Evolutionary conservation across 2,888 invertebrate genomes (phyloP).

Genomic region (Spatulosminthurus flaviceps): DNA sequence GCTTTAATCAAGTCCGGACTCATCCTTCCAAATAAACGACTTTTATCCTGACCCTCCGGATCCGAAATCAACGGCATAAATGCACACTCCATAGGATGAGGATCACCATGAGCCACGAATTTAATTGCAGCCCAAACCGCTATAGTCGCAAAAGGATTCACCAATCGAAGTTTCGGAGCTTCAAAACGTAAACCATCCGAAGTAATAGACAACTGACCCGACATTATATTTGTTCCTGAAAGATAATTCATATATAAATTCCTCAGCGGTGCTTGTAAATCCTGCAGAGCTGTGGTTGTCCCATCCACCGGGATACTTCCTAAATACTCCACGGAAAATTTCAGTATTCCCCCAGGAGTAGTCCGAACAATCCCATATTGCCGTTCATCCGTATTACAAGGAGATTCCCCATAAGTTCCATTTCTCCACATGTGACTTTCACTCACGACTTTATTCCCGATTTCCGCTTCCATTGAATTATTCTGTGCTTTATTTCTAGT

Average conservation of each 20-base stretch:
- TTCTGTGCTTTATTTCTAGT: no score
- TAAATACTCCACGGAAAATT: slow-evolving; percentile 76
- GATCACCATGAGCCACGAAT: slow-evolving; percentile 72
- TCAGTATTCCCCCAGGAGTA: slow-evolving; percentile 61
- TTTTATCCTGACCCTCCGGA: slow-evolving; percentile 67
- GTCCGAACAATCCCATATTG: slow-evolving; percentile 51
- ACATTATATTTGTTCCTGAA: slow-evolving; percentile 69
- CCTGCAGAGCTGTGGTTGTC: slow-evolving; percentile 78
- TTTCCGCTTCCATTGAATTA: slow-evolving; percentile 33
- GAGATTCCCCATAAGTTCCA: slow-evolving; percentile 58
- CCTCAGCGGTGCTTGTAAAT: slow-evolving; percentile 81
- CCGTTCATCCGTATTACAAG: slow-evolving; percentile 51
- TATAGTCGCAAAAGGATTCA: slow-evolving; percentile 88
- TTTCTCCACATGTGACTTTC: slow-evolving; percentile 61
- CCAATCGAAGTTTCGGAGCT: slow-evolving; percentile 65
- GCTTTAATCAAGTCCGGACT: slow-evolving; percentile 56
- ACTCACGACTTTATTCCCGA: slow-evolving; percentile 47
- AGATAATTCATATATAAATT: slow-evolving; percentile 74
- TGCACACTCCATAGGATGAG: slow-evolving; percentile 71
- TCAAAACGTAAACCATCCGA: slow-evolving; percentile 78
- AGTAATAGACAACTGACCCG: slow-evolving; percentile 75
- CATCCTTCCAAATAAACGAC: slow-evolving; percentile 60
- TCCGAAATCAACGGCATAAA: slow-evolving; percentile 86
- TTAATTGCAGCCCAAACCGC: slow-evolving; percentile 94
- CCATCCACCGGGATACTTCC: slow-evolving; percentile 80